Conservation (phyloP, 2,888 invertebrate species). For the Stenolophus ochropezus region DNA sequence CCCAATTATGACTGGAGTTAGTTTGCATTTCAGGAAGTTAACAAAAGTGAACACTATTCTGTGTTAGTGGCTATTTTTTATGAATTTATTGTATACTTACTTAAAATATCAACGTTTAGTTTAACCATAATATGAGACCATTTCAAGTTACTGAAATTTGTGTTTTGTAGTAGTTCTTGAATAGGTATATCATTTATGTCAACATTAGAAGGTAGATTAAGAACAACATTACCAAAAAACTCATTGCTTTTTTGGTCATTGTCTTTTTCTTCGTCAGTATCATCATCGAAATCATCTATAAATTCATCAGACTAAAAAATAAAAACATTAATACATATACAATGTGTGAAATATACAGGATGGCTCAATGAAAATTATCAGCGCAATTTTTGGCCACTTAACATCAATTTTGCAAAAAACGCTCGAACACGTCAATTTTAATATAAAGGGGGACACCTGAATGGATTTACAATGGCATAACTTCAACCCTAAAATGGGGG, state of each 20-base stretch:
- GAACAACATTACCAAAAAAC: neutral
- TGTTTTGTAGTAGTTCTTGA: neutral
- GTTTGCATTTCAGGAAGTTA: too few relatives aligned
- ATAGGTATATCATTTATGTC: neutral
- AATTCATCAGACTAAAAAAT: conserved; percentile 9
- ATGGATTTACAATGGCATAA: too few relatives aligned
- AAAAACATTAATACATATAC: neutral
- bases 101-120: neutral
- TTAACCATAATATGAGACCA: conserved; percentile 20
- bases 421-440: too few relatives aligned
- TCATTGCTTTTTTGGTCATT: neutral
- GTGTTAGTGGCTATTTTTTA: neutral
- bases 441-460: too few relatives aligned
- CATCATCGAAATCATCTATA: conserved; percentile 34
- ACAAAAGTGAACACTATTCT: too few relatives aligned
- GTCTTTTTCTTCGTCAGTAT: neutral
- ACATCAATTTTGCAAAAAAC: too few relatives aligned
- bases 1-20: too few relatives aligned
- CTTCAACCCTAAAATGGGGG: too few relatives aligned
- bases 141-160: neutral
- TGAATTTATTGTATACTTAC: neutral
- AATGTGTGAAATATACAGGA: neutral
- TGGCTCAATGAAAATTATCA: too few relatives aligned
- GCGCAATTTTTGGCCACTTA: too few relatives aligned
- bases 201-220: neutral